A percentile compares a stretch with the other conserved stretches of the same genome.
These are phyloP conservation scores for Takifugu flavidus DNA, from an alignment of 2,113 vertebrate species.

Conservation along the genomic window DNA sequence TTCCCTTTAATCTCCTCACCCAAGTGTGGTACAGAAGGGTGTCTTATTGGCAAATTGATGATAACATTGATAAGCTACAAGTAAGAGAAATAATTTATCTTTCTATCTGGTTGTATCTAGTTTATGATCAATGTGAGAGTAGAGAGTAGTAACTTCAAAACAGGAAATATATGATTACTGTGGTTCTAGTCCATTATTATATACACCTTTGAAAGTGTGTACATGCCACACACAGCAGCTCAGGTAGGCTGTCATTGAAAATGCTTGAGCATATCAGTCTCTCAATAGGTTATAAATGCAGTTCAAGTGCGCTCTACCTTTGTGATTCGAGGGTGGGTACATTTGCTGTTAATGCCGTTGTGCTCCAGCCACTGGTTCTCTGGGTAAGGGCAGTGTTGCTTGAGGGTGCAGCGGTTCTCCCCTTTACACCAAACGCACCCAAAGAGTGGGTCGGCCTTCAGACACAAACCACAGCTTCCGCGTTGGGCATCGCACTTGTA, in stretches of 20 bases:
- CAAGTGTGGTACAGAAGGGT: neutral
- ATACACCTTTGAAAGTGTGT: neutral
- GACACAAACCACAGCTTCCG: conserved; percentile 93
- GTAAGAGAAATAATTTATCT: neutral
- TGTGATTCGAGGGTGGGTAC: conserved; percentile 93
- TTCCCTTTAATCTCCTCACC: conserved; percentile 40
- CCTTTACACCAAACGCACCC: conserved; percentile 94
- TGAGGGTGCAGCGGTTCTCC: conserved; percentile 89
- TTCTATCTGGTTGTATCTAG: neutral
- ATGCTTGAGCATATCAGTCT: neutral
- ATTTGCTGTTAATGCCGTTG: conserved; percentile 90
- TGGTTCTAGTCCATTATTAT: conserved; percentile 7
- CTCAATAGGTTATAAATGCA: neutral
- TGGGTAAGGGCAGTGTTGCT: conserved; percentile 88
- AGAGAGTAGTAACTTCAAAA: neutral
- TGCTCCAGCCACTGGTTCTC: conserved; percentile 91
- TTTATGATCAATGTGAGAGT: too few relatives aligned
- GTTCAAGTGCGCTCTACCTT: conserved; percentile 78
- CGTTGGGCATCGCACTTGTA: conserved; percentile 95
- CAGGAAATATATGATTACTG: neutral
- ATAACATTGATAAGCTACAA: neutral
- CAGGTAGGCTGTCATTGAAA: neutral
- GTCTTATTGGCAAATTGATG: neutral
- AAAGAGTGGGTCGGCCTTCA: conserved; percentile 93
- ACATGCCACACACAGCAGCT: neutral